Base-by-base conservation (phyloP, 2,888 invertebrate genomes). In the Caenorhabditis parvicauda region DNA sequence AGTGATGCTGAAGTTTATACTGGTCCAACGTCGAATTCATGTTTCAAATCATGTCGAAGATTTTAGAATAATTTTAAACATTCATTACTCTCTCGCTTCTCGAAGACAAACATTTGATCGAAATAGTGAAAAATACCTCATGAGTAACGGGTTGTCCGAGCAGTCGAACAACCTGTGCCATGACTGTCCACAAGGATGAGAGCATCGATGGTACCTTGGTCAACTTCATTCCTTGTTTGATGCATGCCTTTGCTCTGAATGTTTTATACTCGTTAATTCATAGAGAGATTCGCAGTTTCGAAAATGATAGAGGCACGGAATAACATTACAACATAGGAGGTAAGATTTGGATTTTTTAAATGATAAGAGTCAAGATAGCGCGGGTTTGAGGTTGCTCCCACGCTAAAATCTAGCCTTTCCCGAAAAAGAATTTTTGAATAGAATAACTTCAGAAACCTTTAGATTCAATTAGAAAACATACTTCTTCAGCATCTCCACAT, bases 1-100 rank as follows among this genome's bases (percentile, higher is more conserved):
- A 66, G 41, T 69, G 69, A 12, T 60, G 54, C 37, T 64, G 66
- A 12, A n/a, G n/a, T n/a, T n/a, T n/a, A n/a, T n/a, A n/a, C n/a
- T n/a, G n/a, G n/a, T n/a, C 22, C 27, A 6, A 52, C 51, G 19
- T n/a, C n/a, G n/a, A n/a, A n/a, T n/a, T n/a, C n/a, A n/a, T n/a
- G n/a, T n/a, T n/a, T n/a, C 9, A 32, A 12, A 12, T 32, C 35
- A 32, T 32, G 35, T n/a, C 9, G 35, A 32, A 32, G 35, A 32
- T n/a, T 32, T 32, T n/a, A n/a, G n/a, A n/a, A n/a, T n/a, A n/a
- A n/a, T n/a, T n/a, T n/a, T n/a, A n/a, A n/a, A n/a, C n/a, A n/a
- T n/a, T n/a, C n/a, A 35, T n/a, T 12, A 41, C 21, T n/a, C 19
- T 41, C 17, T 17, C 21, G 42, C 17, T 41, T n/a, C 14, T 9